Conservation (phyloP, 2,113 vertebrate species). For the Percina caprodes region DNA sequence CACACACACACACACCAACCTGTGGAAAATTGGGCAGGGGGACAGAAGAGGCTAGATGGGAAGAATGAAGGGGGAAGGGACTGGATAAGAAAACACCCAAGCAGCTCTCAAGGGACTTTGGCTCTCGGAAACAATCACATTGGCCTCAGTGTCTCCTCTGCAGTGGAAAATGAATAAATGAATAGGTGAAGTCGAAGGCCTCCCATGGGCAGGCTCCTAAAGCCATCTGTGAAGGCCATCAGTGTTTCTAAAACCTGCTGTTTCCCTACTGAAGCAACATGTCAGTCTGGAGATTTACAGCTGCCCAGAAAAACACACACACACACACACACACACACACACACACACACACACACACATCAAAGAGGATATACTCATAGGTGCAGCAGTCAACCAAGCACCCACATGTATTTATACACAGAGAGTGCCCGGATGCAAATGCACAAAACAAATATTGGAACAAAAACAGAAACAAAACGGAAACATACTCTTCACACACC, state of each 20-base stretch:
- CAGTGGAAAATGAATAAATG: constrained; percentile 81
- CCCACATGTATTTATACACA: constrained; percentile 18
- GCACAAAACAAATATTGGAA: constrained; percentile 44
- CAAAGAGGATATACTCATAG: constrained; percentile 36
- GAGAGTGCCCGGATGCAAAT: constrained; percentile 28
- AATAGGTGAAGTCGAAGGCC: constrained; percentile 72
- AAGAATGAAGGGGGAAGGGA: constrained; percentile 22
- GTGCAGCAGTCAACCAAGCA: constrained; percentile 50
- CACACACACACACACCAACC: not conserved
- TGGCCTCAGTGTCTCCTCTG: constrained; percentile 71
- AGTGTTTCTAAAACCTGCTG: constrained; percentile 78
- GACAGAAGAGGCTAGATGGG: constrained; percentile 31
- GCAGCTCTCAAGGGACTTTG: constrained; percentile 49
- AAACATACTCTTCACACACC: constrained; percentile 16
- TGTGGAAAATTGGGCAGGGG: constrained; percentile 28
- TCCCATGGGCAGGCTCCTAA: constrained; percentile 68
- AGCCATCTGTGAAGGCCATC: constrained; percentile 81
- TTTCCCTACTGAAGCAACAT: constrained; percentile 80
- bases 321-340: not conserved
- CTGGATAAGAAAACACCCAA: constrained; percentile 68
- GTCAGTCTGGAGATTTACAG: constrained; percentile 77
- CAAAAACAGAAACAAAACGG: constrained; percentile 40
- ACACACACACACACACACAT: constrained; percentile 32
- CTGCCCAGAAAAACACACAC: constrained; percentile 54
- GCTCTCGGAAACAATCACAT: constrained; percentile 78